These are phyloP conservation scores for Orthonychiurus folsomi DNA, from an alignment of 2,888 invertebrate species.

Conservation along the genomic window DNA sequence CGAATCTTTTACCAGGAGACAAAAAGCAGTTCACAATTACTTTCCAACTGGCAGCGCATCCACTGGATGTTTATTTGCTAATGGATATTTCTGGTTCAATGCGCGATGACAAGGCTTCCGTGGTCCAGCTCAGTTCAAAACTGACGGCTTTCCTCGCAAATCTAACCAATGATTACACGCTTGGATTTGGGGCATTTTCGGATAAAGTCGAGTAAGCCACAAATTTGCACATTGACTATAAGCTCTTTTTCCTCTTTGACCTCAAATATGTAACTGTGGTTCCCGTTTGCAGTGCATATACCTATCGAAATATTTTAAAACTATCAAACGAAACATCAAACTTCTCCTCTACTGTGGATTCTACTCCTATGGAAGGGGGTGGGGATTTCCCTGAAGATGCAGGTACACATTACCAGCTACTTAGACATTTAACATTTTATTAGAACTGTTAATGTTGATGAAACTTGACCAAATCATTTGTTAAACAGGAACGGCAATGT, in stretches of 20 bases:
- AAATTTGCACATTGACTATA: background rate
- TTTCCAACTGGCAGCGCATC: background rate
- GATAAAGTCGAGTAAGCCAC: background rate
- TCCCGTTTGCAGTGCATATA: background rate
- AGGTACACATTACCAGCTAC: too few relatives aligned
- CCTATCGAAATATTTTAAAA: background rate
- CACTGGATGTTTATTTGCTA: conserved; percentile 7
- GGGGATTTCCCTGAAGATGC: background rate
- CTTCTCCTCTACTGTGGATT: background rate
- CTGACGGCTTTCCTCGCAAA: background rate
- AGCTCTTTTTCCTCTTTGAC: too few relatives aligned
- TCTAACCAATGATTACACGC: background rate
- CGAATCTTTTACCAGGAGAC: background rate
- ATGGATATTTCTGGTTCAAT: conserved; percentile 11
- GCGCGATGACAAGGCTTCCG: background rate
- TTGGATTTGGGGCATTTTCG: conserved; percentile 2
- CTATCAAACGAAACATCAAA: background rate
- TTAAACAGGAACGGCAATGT: background rate
- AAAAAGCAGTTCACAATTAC: conserved; percentile 5
- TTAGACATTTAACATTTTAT: too few relatives aligned
- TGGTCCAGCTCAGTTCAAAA: background rate
- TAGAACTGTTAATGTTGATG: too few relatives aligned
- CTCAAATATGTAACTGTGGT: too few relatives aligned
- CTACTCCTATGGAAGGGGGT: background rate
- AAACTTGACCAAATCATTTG: too few relatives aligned